These are phyloP conservation scores for Melospiza georgiana DNA, from an alignment of 2,113 vertebrate species.

Conservation along the genomic window DNA sequence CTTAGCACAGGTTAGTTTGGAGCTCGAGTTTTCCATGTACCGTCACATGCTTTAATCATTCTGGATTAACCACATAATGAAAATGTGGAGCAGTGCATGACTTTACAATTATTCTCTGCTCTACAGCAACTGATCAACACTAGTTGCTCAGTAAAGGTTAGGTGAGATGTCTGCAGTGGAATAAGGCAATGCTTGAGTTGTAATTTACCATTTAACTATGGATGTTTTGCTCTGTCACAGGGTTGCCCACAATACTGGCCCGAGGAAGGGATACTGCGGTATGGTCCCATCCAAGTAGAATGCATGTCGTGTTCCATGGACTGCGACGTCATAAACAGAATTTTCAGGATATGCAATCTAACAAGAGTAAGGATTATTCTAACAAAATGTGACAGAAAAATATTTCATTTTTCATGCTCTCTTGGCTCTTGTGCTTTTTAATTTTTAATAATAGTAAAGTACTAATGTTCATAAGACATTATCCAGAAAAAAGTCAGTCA, in stretches of 20 bases:
- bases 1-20: conserved; percentile 88
- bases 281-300: conserved; percentile 96
- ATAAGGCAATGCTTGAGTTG: background rate
- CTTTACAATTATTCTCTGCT: background rate
- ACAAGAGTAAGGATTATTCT: conserved; percentile 83
- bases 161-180: background rate
- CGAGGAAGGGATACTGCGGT: conserved; percentile 92
- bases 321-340: conserved; percentile 93
- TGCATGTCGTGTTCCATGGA: conserved; percentile 99
- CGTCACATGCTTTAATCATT: accelerated
- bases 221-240: conserved; percentile 69
- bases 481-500: background rate
- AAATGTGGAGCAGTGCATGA: background rate
- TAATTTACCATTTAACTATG: background rate
- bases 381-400: background rate
- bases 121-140: background rate
- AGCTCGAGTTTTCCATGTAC: background rate
- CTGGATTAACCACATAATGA: background rate
- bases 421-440: background rate
- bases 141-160: background rate
- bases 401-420: background rate
- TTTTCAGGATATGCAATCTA: conserved; percentile 99
- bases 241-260: conserved; percentile 99
- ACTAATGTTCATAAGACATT: background rate
- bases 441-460: background rate